Evolutionary conservation across 2,888 invertebrate genomes (phyloP).

Genomic region (Panzeria rudis): DNA sequence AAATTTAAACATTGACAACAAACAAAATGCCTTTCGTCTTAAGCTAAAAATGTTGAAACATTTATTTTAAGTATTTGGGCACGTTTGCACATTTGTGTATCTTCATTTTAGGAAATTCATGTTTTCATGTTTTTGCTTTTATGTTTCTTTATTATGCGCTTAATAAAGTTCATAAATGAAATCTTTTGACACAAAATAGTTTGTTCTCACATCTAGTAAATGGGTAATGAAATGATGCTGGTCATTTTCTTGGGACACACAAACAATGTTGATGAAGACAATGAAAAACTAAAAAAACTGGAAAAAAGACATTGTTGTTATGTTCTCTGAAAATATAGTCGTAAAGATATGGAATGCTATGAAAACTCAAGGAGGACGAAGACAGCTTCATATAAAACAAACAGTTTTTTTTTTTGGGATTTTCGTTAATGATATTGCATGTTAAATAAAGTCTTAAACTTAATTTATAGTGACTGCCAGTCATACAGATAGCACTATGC

Average conservation of each 20-base stretch:
- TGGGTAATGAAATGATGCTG: conserved; percentile 13
- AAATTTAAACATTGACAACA: too few species aligned
- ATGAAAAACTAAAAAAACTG: background rate
- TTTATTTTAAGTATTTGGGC: background rate
- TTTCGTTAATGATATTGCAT: background rate
- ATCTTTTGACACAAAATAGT: conserved; percentile 31
- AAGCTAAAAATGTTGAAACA: background rate
- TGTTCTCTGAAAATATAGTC: background rate
- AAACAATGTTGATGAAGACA: conserved; percentile 18
- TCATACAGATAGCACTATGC: too few species aligned
- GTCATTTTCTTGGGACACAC: conserved; percentile 6
- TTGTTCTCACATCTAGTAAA: conserved; percentile 13
- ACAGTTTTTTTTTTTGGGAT: background rate
- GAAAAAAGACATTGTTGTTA: background rate
- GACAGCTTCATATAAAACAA: background rate
- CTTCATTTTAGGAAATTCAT: background rate
- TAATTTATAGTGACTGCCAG: background rate
- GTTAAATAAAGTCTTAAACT: background rate
- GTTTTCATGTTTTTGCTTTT: background rate
- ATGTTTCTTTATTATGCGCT: conserved; percentile 44
- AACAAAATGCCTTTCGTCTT: too few species aligned
- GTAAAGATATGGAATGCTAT: conserved; percentile 10
- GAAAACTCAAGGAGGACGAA: background rate
- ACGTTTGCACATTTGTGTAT: background rate
- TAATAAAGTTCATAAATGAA: conserved; percentile 58